phyloP scores from a whole-genome alignment of 2,888 invertebrate genomes.

The Trichogramma evanescens region DNA sequence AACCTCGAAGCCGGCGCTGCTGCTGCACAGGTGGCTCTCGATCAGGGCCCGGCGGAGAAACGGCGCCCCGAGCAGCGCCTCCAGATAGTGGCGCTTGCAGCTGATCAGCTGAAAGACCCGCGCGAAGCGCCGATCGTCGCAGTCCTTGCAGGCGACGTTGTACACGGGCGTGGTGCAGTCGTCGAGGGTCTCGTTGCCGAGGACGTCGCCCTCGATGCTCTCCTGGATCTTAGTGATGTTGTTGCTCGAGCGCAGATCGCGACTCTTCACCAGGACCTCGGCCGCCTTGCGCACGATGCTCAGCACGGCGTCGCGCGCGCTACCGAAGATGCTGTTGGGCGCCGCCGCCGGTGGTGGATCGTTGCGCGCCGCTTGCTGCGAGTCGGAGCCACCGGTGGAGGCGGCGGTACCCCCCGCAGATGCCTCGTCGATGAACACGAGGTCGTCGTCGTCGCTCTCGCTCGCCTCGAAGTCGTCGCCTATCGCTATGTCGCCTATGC shows the following conservation, averaged over 20 bases:
- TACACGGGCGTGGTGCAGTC: conserved; percentile 64
- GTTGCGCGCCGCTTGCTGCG: conserved; percentile 35
- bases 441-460: conserved; percentile 40
- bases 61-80: conserved; percentile 55
- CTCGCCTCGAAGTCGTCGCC: conserved; percentile 40
- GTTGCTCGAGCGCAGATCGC: conserved; percentile 54
- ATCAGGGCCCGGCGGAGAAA: conserved; percentile 58
- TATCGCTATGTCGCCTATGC: conserved; percentile 1
- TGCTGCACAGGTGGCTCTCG: conserved; percentile 43
- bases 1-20: conserved; percentile 3
- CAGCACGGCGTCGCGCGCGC: conserved; percentile 84
- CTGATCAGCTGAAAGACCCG: conserved; percentile 69
- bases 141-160: conserved; percentile 67
- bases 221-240: conserved; percentile 50
- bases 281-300: conserved; percentile 89
- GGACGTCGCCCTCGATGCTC: conserved; percentile 29
- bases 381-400: conserved; percentile 41
- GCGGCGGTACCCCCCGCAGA: too few relatives aligned
- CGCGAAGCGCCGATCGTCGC: conserved; percentile 64
- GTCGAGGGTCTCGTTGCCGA: conserved; percentile 27
- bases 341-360: conserved; percentile 55
- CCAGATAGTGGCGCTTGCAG: conserved; percentile 59
- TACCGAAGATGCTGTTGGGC: conserved; percentile 61
- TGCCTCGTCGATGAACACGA: conserved; percentile 58
- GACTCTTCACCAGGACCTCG: conserved; percentile 69